phyloP scores from a whole-genome alignment of 2,113 vertebrate genomes.

The Ochotona princeps region DNA sequence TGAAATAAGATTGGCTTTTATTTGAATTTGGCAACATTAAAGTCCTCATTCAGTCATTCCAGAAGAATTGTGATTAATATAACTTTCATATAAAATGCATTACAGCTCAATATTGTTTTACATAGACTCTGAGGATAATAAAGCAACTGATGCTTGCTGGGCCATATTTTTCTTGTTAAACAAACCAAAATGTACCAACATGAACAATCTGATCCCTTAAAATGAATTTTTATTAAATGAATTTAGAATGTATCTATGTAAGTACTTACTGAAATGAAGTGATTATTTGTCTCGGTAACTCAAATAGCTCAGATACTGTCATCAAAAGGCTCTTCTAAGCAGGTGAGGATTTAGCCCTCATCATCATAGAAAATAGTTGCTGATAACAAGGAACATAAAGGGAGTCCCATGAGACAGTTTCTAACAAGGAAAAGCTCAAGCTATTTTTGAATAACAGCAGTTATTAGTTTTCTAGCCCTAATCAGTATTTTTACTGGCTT shows the following conservation, averaged over 20 bases:
- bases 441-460: background rate
- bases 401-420: background rate
- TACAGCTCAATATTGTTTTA: background rate
- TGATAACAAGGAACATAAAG: conserved; percentile 18
- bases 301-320: conserved; percentile 23
- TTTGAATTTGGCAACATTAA: conserved; percentile 17
- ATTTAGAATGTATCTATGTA: conserved; percentile 53
- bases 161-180: conserved; percentile 34
- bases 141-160: conserved; percentile 6
- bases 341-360: conserved; percentile 17
- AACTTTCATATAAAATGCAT: background rate
- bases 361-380: conserved; percentile 40
- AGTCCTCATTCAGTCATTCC: background rate
- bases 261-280: conserved; percentile 61
- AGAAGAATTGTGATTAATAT: conserved; percentile 9
- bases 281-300: conserved; percentile 57
- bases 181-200: conserved; percentile 49
- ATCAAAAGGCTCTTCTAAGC: conserved; percentile 52
- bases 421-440: background rate
- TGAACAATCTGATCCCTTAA: conserved; percentile 43
- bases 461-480: background rate
- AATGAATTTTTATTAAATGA: conserved; percentile 59
- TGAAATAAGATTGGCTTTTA: conserved; percentile 28
- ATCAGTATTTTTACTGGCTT: background rate
- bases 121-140: conserved; percentile 34